phyloP scores from a whole-genome alignment of 2,113 vertebrate genomes.

The Natator depressus region DNA sequence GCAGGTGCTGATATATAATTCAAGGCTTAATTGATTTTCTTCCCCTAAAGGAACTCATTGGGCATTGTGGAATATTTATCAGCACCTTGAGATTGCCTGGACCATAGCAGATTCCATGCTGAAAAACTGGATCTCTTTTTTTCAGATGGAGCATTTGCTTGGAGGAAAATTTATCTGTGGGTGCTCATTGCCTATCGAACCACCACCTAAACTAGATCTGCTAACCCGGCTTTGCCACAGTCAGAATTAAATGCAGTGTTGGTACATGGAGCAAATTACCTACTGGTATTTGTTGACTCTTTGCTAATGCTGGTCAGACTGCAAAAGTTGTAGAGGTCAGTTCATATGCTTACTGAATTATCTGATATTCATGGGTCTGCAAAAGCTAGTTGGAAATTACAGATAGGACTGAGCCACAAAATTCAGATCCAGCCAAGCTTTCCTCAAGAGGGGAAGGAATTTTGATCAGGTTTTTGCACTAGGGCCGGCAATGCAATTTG shows the following conservation, averaged over 20 bases:
- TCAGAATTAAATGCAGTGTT: background rate
- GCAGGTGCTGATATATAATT: background rate
- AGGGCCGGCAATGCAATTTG: background rate
- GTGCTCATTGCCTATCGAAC: background rate
- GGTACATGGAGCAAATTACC: background rate
- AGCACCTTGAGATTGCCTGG: background rate
- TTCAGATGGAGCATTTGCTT: background rate
- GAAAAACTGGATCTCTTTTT: background rate
- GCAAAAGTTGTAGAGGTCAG: background rate
- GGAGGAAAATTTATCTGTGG: background rate
- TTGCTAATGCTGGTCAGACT: background rate
- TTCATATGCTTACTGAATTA: accelerated
- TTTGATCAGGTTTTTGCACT: background rate
- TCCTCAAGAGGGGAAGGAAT: background rate
- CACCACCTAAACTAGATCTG: background rate
- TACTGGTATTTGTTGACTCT: background rate
- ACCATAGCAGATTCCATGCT: background rate
- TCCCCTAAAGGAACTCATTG: background rate
- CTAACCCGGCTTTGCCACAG: background rate
- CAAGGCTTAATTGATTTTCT: background rate
- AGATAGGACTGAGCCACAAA: background rate
- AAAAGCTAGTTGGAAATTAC: background rate
- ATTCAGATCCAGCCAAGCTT: background rate
- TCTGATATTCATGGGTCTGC: background rate
- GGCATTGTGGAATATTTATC: background rate